These are phyloP conservation scores for Alectura lathami DNA, from an alignment of 2,113 vertebrate species.

Conservation along the genomic window DNA sequence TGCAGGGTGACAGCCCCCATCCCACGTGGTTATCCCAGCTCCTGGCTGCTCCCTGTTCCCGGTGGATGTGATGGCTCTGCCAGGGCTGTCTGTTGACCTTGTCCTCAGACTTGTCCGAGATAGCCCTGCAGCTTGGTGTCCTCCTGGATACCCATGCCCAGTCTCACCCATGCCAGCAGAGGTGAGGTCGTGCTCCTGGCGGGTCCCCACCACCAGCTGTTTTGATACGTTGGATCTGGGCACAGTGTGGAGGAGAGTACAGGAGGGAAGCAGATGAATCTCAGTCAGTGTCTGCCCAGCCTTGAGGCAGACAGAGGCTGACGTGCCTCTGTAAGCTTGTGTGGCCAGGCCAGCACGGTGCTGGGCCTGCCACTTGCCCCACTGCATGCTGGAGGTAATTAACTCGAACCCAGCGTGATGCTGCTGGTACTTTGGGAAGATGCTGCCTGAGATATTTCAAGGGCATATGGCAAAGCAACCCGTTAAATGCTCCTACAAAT, in stretches of 20 bases:
- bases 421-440: conserved; percentile 30
- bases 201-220: neutral
- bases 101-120: neutral
- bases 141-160: no score
- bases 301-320: neutral
- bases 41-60: neutral
- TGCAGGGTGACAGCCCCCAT: rapidly evolving
- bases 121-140: no score
- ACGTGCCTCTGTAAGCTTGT: neutral
- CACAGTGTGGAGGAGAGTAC: neutral
- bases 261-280: neutral
- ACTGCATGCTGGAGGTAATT: conserved; percentile 32
- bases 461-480: neutral
- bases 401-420: neutral
- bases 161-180: no score
- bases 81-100: neutral
- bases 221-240: neutral
- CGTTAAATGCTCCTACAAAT: conserved; percentile 58
- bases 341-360: neutral
- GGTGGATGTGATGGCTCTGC: neutral
- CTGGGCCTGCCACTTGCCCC: neutral
- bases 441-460: conserved; percentile 34
- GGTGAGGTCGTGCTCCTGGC: neutral
- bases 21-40: rapidly evolving
- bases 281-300: neutral